Base-by-base conservation (phyloP, 2,888 invertebrate genomes). In the Tuberolachnus salignus region DNA sequence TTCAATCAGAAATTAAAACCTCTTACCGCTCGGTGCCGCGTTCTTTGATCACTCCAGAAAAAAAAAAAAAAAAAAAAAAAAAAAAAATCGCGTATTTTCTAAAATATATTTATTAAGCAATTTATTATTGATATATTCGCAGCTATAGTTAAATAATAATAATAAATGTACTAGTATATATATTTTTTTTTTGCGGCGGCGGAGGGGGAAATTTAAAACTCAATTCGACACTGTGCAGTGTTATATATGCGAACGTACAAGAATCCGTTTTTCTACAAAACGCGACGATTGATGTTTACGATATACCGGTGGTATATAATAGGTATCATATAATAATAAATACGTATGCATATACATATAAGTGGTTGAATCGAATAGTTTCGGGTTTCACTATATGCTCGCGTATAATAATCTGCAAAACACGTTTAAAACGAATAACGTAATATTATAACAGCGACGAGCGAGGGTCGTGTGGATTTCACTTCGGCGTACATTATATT, bases 391-490 rank as follows among this genome's bases (percentile, higher is more conserved):
- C 34, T 34, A 6, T 34, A 66, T 49, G n/a, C n/a, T n/a, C n/a
- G n/a, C n/a, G n/a, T n/a, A n/a, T n/a, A n/a, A n/a, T n/a, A n/a
- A n/a, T 49, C 23, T n/a, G 66, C 46, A 66, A 66, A 66, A 51
- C 51, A n/a, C 14, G 26, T 67, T 67, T 67, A 34, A 67, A 67
- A 67, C 49, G 49, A 49, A 51, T 34, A 11, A 3, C 13, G 34
- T 21, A 34, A 34, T 34, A 6, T 6, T 34, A 34, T 34, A 34
- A 34, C 34, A 34, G 34, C 34, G 26, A 59, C 23, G n/a, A 57
- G 46, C 14, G 59, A 59, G 59, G 71, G 49, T 61, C 53, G 73
- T 73, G 13, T 73, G 63, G 8, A 53, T 73, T 73, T 53, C 73
- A 64, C 9, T 8, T 63, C 23, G 34, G 8, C 73, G 63, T 73